Conservation (phyloP, 1,140 invertebrate species). For the Rhynchophorus ferrugineus region DNA sequence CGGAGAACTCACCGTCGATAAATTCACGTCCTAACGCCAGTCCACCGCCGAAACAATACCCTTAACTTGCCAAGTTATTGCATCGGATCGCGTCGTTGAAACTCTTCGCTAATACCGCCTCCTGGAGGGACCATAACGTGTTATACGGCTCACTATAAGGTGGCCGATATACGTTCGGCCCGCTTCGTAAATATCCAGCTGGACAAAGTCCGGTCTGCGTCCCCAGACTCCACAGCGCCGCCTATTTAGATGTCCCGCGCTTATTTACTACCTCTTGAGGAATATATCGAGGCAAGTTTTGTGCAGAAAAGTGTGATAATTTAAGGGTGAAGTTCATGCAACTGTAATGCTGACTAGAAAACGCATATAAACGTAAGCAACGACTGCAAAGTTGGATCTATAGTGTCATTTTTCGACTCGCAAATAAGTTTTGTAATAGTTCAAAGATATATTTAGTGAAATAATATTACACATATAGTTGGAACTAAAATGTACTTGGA, state of each 20-base stretch:
- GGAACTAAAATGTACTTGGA: no score
- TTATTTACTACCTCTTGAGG: conserved; percentile 26
- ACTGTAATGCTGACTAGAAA: not conserved
- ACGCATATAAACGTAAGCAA: not conserved
- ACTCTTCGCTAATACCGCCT: conserved; percentile 21
- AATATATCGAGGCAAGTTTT: conserved; percentile 21
- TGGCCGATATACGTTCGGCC: conserved; percentile 19
- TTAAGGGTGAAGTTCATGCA: conserved; percentile 12
- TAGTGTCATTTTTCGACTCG: no score
- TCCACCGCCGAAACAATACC: conserved; percentile 11
- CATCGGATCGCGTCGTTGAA: conserved; percentile 19
- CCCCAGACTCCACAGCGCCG: conserved; percentile 18
- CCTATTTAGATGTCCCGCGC: conserved; percentile 21
- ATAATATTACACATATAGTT: no score
- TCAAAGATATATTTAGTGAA: no score
- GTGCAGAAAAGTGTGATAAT: conserved; percentile 16
- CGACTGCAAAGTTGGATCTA: not conserved
- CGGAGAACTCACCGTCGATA: conserved; percentile 9
- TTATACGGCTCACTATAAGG: conserved; percentile 21
- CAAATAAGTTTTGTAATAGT: no score
- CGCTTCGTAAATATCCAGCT: conserved; percentile 19
- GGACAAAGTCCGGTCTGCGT: conserved; percentile 22
- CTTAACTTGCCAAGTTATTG: conserved; percentile 18
- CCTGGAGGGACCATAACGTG: conserved; percentile 18
- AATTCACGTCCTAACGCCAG: conserved; percentile 3